phyloP scores from a whole-genome alignment of 2,113 vertebrate genomes.

The Aspiorhynchus laticeps region DNA sequence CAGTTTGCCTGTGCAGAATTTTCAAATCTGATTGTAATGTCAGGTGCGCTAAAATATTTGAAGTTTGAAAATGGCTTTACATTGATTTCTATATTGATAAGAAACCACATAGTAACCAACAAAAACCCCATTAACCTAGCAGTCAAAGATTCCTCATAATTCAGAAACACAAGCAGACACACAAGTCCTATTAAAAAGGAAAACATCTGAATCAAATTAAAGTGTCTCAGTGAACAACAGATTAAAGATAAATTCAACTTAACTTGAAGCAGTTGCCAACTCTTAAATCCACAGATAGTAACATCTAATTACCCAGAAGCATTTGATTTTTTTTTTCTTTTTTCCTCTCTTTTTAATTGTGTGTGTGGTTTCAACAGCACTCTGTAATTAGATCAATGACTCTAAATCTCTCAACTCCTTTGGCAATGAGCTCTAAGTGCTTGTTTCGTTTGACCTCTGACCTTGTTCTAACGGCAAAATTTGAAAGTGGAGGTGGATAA shows the following conservation, averaged over 20 bases:
- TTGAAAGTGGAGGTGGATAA: background rate
- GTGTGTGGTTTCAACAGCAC: background rate
- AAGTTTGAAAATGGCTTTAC: too few species aligned
- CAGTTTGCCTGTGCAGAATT: too few species aligned
- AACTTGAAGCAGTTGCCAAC: background rate
- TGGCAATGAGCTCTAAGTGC: constrained; percentile 39
- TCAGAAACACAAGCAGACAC: background rate
- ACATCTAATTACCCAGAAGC: constrained; percentile 23
- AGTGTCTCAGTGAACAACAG: background rate
- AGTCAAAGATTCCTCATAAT: background rate
- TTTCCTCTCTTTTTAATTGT: constrained; percentile 16
- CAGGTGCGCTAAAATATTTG: too few species aligned
- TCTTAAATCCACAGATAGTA: constrained; percentile 5
- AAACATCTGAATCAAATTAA: background rate
- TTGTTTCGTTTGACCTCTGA: constrained; percentile 19
- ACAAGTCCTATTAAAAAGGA: background rate
- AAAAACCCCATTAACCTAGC: background rate
- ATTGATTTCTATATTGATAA: too few species aligned
- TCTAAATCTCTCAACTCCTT: constrained; percentile 7
- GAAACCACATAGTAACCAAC: background rate
- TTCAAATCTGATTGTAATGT: too few species aligned
- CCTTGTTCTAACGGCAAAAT: constrained; percentile 12
- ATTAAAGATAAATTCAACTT: constrained; percentile 5
- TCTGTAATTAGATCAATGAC: constrained; percentile 31
- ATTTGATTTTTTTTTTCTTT: background rate